Conservation (phyloP, 2,113 vertebrate genomes). For the Ovibos moschatus region DNA sequence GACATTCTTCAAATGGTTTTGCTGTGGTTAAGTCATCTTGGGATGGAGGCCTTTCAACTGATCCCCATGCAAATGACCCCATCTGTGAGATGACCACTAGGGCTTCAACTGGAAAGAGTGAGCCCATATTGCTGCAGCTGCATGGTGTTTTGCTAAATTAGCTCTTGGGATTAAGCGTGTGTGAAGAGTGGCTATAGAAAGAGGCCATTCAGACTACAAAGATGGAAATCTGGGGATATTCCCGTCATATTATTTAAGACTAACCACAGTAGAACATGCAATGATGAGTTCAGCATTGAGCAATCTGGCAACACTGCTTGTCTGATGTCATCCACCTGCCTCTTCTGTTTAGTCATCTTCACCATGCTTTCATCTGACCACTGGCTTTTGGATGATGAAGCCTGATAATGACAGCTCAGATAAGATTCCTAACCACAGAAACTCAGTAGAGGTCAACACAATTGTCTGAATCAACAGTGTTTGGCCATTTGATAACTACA, state of each 20-base stretch:
- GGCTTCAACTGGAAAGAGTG: background rate
- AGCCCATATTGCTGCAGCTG: background rate
- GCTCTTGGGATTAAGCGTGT: background rate
- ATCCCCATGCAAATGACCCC: background rate
- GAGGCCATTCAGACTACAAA: background rate
- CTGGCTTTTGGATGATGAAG: background rate
- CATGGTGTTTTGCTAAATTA: background rate
- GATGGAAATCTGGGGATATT: background rate
- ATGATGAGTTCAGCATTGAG: constrained; percentile 40
- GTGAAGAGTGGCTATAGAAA: background rate
- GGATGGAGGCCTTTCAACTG: background rate
- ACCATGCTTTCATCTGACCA: constrained; percentile 36
- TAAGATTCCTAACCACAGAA: constrained; percentile 47
- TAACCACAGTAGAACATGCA: background rate
- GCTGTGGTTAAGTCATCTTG: background rate
- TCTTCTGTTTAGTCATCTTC: constrained; percentile 45
- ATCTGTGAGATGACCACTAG: background rate
- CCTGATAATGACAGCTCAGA: constrained; percentile 35
- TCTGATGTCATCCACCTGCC: constrained; percentile 61
- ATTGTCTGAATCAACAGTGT: background rate
- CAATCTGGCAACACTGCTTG: constrained; percentile 15
- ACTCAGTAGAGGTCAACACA: background rate
- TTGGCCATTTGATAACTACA: constrained; percentile 1
- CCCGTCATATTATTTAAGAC: background rate
- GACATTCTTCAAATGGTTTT: constrained; percentile 9